These are phyloP conservation scores for Meloe dianella DNA, from an alignment of 2,888 invertebrate species.

Conservation along the genomic window DNA sequence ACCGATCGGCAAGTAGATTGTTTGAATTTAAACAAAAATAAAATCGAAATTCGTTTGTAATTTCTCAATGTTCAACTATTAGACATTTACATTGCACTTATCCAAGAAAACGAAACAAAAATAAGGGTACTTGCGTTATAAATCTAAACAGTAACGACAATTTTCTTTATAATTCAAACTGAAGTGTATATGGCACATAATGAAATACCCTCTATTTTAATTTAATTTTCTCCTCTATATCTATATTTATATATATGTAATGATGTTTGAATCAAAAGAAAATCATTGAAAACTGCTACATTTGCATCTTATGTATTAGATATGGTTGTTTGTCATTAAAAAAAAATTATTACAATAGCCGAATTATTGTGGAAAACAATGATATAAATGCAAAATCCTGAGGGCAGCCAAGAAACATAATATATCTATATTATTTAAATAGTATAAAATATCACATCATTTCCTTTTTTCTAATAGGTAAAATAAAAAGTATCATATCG, in stretches of 20 bases:
- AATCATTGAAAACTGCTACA: slow-evolving; percentile 14
- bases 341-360: slow-evolving; percentile 26
- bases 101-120: slow-evolving; percentile 52
- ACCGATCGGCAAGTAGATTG: slow-evolving; percentile 15
- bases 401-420: slow-evolving; percentile 56
- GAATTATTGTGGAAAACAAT: too few species aligned
- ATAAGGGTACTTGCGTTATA: slow-evolving; percentile 48
- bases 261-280: slow-evolving; percentile 27
- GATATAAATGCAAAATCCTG: slow-evolving; percentile 50
- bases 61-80: slow-evolving; percentile 40
- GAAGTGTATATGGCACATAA: slow-evolving; percentile 49
- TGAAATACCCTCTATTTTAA: slow-evolving; percentile 43
- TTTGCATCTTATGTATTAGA: not conserved
- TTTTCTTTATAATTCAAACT: slow-evolving; percentile 37
- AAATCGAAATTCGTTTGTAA: slow-evolving; percentile 1
- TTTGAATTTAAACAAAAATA: too few species aligned
- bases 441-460: slow-evolving; percentile 61
- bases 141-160: slow-evolving; percentile 55
- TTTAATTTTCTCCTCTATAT: not conserved
- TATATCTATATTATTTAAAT: slow-evolving; percentile 51
- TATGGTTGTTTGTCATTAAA: not conserved
- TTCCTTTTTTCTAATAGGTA: slow-evolving; percentile 54
- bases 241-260: not conserved
- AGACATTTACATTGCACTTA: slow-evolving; percentile 60
- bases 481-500: slow-evolving; percentile 52